Conservation (phyloP, 2,888 invertebrate genomes). For the Trypoxylon attenuatum region DNA sequence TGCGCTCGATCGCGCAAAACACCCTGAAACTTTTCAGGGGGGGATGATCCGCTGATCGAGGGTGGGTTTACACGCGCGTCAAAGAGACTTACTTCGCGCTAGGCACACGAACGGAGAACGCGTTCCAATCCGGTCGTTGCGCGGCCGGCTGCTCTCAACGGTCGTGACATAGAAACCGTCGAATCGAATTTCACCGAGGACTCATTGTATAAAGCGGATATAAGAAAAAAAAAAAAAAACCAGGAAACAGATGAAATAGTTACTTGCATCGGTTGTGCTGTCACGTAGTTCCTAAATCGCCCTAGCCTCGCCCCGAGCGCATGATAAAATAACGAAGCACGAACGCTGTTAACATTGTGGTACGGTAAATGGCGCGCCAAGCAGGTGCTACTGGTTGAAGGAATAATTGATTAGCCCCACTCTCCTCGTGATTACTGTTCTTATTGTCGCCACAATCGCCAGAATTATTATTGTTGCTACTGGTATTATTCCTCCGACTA, state of each 20-base stretch:
- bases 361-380: conserved; percentile 48
- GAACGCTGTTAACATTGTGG: conserved; percentile 42
- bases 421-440: not conserved
- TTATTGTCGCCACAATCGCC: not conserved
- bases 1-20: too few species aligned
- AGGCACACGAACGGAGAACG: not conserved
- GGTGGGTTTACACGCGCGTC: too few species aligned
- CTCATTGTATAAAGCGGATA: conserved; percentile 46
- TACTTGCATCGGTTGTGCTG: conserved; percentile 75
- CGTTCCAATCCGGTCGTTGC: conserved; percentile 1
- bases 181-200: conserved; percentile 38
- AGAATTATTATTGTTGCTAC: not conserved
- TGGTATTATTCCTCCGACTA: conserved; percentile 28
- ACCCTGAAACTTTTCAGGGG: too few species aligned
- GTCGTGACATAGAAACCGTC: conserved; percentile 48
- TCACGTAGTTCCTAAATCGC: conserved; percentile 75
- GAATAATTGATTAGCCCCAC: conserved; percentile 30
- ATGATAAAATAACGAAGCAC: conserved; percentile 46
- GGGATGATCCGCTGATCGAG: too few species aligned
- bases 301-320: conserved; percentile 74
- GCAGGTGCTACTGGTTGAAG: conserved; percentile 19
- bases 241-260: conserved; percentile 66
- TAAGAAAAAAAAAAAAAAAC: conserved; percentile 23
- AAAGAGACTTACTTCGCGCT: not conserved
- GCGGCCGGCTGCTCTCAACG: conserved; percentile 13